Percentiles rank a stretch among this genome's conserved stretches.
These are phyloP conservation scores for Ellobius talpinus DNA, from an alignment of 2,113 vertebrate genomes.

Conservation along the genomic window DNA sequence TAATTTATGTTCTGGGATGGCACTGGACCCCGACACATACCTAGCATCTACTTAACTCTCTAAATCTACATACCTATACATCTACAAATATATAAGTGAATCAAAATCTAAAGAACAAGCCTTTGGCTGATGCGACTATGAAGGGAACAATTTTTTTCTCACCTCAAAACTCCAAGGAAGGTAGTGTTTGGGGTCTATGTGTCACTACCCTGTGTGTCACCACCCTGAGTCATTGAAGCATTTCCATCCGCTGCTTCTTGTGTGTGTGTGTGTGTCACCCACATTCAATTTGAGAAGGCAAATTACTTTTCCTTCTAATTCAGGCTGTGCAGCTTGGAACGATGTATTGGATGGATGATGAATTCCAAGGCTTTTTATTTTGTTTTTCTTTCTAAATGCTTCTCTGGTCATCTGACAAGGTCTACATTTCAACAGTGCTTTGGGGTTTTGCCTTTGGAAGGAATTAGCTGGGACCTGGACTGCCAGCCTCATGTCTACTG, in stretches of 20 bases:
- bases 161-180: neutral
- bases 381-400: conserved; percentile 49
- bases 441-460: conserved; percentile 12
- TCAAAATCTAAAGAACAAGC: conserved; percentile 3
- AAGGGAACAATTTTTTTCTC: conserved; percentile 11
- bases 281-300: conserved; percentile 17
- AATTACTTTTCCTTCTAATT: conserved; percentile 47
- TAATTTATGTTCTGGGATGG: too few relatives aligned
- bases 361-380: neutral
- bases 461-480: neutral
- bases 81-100: neutral
- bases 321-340: neutral
- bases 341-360: neutral
- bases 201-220: neutral
- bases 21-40: too few relatives aligned
- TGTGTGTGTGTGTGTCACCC: neutral
- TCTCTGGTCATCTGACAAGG: neutral
- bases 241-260: neutral
- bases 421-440: neutral
- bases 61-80: neutral
- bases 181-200: neutral
- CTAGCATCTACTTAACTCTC: neutral
- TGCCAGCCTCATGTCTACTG: neutral
- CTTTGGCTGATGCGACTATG: conserved; percentile 29
- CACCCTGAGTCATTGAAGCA: neutral